Evolutionary conservation across 2,888 invertebrate genomes (phyloP), one percentile per base, ranked within the genome.

Genomic region (Cistogaster globosa): DNA sequence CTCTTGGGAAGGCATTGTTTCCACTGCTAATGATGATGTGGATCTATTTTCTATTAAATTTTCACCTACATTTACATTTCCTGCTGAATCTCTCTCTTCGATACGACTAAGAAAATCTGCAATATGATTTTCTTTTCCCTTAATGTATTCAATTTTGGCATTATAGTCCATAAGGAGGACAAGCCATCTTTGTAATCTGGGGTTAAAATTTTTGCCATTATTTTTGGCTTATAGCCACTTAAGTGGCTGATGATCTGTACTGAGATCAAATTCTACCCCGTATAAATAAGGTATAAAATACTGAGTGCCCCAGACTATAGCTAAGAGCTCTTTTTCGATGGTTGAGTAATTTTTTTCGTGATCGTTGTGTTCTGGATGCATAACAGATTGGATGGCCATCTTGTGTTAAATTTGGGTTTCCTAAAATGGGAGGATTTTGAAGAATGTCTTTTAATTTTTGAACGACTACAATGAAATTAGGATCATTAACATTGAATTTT

Each of bases 121-220:
- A 32, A 65, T 72, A 32, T 71, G 48, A 48, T 83, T 83, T 20
- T 67, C 22, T 78, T 83, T 58, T 36, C 58, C 36, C 36, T 58
- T 58, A 20, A 77, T 82, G 42, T 87, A 86, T 51, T 83, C 55
- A 22, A 90, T 87, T 62, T 87, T 85, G 53, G 88, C 89, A 22
- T 90, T 87, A 69, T 87, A 90, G 77, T 89, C 89, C 36, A 86
- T 86, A 20, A 91, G 77, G 83, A 88, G 87, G 11, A 90, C 74
- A 69, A 88, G 68, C 90, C 89, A 90, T 58, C 90, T 72, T 14
- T 88, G 76, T 42, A 62, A 42, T 11, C 88, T 86, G 0, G 88
- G 86, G 36, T 86, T 88, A 12, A 88, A 26, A 32, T 53, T 36
- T 53, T 20, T 42, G 3, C n/a, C 14, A 32, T 58, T 58, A 58